A percentile compares a stretch with the other conserved stretches of the same genome.
phyloP scores from a whole-genome alignment of 2,888 invertebrate species.

The Synergus gifuensis region DNA sequence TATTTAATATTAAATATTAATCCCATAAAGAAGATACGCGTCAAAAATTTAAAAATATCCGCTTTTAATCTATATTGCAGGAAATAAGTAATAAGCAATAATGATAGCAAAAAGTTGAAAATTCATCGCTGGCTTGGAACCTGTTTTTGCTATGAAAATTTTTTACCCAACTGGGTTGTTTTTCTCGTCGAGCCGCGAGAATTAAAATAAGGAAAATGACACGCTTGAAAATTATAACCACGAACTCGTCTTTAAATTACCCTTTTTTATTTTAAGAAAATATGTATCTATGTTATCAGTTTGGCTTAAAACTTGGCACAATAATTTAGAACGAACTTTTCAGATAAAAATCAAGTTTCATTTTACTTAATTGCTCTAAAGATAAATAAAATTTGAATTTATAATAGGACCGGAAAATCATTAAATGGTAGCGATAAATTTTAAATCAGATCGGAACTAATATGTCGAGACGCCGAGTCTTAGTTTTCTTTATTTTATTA shows the following conservation, averaged over 20 bases:
- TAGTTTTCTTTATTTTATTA: neutral
- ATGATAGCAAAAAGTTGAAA: neutral
- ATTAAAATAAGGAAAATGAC: conserved; percentile 25
- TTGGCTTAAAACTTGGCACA: too few species aligned
- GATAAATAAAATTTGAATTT: too few species aligned
- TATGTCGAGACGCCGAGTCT: neutral
- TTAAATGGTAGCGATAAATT: neutral
- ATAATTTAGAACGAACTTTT: too few species aligned
- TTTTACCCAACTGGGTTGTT: neutral
- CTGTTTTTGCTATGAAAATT: conserved; percentile 27
- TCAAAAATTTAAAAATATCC: neutral
- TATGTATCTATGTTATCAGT: neutral
- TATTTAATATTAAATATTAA: neutral
- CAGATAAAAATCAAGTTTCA: neutral
- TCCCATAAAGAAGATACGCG: neutral
- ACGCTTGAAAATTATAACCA: conserved; percentile 5
- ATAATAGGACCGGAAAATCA: neutral
- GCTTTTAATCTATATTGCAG: neutral
- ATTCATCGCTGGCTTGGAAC: conserved; percentile 5
- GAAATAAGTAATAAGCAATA: conserved; percentile 9
- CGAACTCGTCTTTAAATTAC: neutral
- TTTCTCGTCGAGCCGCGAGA: neutral
- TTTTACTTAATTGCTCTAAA: neutral
- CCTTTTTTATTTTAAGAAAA: neutral
- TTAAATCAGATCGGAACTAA: neutral